These are phyloP conservation scores for Himantopus leucocephalus DNA, from an alignment of 2,113 vertebrate genomes.

Conservation along the genomic window DNA sequence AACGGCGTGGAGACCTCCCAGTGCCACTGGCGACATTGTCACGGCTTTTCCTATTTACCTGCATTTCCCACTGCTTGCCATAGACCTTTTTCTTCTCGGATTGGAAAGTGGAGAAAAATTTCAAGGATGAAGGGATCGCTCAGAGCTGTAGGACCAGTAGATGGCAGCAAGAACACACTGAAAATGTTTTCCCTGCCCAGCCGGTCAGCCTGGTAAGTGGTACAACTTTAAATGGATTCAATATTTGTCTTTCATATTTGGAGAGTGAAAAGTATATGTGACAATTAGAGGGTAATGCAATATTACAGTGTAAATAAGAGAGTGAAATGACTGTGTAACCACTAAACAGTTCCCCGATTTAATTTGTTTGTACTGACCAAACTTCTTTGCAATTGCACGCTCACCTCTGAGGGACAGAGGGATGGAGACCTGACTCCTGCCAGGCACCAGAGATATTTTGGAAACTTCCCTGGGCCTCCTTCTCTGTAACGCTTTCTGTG, in stretches of 20 bases:
- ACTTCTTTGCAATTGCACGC: neutral
- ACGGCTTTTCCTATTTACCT: neutral
- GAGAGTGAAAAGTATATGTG: conserved; percentile 49
- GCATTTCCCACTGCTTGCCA: neutral
- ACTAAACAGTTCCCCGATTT: neutral
- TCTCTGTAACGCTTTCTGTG: neutral
- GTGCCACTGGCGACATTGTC: neutral
- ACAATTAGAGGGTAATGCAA: conserved; percentile 68
- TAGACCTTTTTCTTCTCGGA: neutral
- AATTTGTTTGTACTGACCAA: conserved; percentile 53
- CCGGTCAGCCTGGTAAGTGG: neutral
- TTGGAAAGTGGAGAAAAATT: neutral
- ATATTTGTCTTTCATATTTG: conserved; percentile 67
- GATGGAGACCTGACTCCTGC: neutral
- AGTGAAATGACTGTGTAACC: conserved; percentile 40
- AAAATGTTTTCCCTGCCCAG: neutral
- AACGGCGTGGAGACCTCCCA: neutral
- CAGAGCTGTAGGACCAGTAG: conserved; percentile 42
- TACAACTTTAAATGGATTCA: neutral
- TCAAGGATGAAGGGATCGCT: neutral
- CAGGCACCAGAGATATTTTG: neutral
- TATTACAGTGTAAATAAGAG: conserved; percentile 61
- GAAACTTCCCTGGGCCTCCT: neutral
- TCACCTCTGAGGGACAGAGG: neutral
- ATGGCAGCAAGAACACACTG: conserved; percentile 73